phyloP scores from a whole-genome alignment of 1,140 invertebrate species.

The Agrypnia vestita region DNA sequence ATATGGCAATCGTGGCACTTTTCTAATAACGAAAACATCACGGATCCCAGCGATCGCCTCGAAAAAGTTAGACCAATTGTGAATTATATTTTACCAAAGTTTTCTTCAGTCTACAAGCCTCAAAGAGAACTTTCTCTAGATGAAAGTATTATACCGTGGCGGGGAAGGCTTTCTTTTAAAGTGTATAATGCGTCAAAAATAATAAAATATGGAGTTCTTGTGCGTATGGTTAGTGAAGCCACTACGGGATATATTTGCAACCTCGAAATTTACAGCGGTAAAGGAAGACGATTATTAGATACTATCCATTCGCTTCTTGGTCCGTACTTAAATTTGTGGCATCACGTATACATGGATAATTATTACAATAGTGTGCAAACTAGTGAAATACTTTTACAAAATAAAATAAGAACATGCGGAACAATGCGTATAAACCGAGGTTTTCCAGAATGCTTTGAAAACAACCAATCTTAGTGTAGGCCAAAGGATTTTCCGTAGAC shows the following conservation, averaged over 20 bases:
- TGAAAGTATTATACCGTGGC: conserved; percentile 63
- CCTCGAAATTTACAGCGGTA: conserved; percentile 22
- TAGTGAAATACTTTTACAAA: conserved; percentile 64
- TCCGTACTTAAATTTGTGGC: conserved; percentile 39
- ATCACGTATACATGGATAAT: conserved; percentile 60
- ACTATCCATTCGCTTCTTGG: conserved; percentile 39
- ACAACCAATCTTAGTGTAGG: conserved; percentile 65
- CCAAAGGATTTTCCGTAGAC: conserved; percentile 63
- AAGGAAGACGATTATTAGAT: conserved; percentile 53
- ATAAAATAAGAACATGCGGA: conserved; percentile 68
- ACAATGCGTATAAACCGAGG: conserved; percentile 67
- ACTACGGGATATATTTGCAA: conserved; percentile 62
- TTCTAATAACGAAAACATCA: conserved; percentile 53
- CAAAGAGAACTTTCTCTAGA: conserved; percentile 60
- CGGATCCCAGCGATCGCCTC: background rate
- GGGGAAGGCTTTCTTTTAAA: conserved; percentile 61
- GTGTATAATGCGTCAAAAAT: conserved; percentile 63
- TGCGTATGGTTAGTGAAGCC: conserved; percentile 63
- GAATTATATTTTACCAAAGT: conserved; percentile 16
- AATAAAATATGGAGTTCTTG: conserved; percentile 64
- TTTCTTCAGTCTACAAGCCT: conserved; percentile 22
- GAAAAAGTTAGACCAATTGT: conserved; percentile 26
- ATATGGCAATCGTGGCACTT: no score
- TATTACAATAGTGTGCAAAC: conserved; percentile 68
- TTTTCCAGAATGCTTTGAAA: conserved; percentile 64